Evolutionary conservation across 2,888 invertebrate species (phyloP).

Genomic region (Athalia rosae): DNA sequence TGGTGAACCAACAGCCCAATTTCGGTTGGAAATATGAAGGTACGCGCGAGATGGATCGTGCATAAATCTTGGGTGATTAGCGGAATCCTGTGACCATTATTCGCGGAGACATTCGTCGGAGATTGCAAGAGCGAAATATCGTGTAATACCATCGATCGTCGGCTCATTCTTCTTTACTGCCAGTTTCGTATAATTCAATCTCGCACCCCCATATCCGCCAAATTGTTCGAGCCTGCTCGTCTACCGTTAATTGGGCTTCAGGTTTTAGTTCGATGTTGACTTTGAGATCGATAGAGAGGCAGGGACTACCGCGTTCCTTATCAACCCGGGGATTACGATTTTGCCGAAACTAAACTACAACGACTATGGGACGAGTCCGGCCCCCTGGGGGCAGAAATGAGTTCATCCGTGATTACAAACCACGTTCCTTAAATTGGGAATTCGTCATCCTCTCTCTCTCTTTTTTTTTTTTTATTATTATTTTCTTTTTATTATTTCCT

Average conservation of each 20-base stretch:
- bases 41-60: not conserved
- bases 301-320: not conserved
- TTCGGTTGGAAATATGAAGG: not conserved
- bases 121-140: not conserved
- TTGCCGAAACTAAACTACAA: not conserved
- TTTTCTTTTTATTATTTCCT: too few relatives aligned
- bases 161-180: constrained; percentile 9
- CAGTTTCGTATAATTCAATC: constrained; percentile 36
- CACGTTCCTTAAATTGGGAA: too few relatives aligned
- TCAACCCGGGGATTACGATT: constrained; percentile 13
- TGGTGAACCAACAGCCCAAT: not conserved
- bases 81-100: not conserved
- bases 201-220: constrained; percentile 18
- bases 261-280: constrained; percentile 35
- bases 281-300: constrained; percentile 31
- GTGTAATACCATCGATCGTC: not conserved
- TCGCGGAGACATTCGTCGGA: constrained; percentile 14
- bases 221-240: constrained; percentile 19
- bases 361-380: not conserved
- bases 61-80: not conserved
- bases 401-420: not conserved
- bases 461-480: too few relatives aligned
- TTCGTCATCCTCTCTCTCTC: too few relatives aligned
- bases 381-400: not conserved
- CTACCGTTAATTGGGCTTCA: constrained; percentile 29